Evolutionary conservation across 2,113 vertebrate species (phyloP), one percentile per base, ranked within the genome.

Genomic region (Peromyscus leucopus): DNA sequence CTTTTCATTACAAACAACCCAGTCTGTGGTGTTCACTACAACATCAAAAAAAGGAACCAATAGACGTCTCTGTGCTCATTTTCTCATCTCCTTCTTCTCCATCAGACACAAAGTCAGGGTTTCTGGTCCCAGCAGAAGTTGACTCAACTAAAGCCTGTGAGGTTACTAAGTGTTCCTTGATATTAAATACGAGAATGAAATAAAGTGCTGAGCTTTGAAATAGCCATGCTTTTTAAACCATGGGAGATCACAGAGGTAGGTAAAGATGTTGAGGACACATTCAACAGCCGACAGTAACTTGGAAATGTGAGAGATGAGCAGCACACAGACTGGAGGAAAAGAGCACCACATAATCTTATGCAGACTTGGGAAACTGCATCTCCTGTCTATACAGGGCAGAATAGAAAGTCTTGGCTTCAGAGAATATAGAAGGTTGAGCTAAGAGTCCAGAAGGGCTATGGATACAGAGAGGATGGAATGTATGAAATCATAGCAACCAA

Each of bases 231-330:
- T 57, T 31, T 59, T 13, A 65, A 57, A 46, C 16, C 88, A 46
- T 3, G 7, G 1, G 63, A 42, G 10, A 42, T 24, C 8, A 2
- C 3, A 24, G 17, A 67, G 13, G 9, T 21, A 26, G 36, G n/a
- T n/a, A 42, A 48, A 84, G 39, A 42, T 13, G 6, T 1, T 17
- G 67, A 84, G 65, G 22, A 13, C 15, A 48, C 0, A 5, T 11
- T 61, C 6, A 67, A 9, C 0, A 1, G 39, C 6, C 33, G 12
- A 4, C 24, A 24, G 6, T 17, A 19, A 11, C 8, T n/a, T 24
- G 0, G 15, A 80, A 85, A 26, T 4, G n/a, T 28, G 12, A 33
- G 7, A 17, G 31, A 3, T 33, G 26, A 17, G 19, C 19, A 46
- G 11, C 15, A 1, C 1, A 2, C 4, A 67, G 6, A 19, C 26